Conservation (phyloP, 2,797 vertebrate genomes). For the Molossus alvarezi region DNA sequence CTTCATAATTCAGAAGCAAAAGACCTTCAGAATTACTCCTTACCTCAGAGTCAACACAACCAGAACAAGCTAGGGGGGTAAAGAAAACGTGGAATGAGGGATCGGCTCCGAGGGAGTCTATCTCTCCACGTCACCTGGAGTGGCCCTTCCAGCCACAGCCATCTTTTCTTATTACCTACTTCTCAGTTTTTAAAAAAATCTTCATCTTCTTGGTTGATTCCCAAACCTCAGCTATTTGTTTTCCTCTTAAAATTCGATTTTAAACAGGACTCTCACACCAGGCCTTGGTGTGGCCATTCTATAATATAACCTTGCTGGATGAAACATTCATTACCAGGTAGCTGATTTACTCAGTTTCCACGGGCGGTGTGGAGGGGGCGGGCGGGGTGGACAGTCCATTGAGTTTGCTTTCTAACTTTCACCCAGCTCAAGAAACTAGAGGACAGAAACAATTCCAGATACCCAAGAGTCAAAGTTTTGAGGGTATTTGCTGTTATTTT, state of each 20-base stretch:
- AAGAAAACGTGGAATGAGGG: not conserved
- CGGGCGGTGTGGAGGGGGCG: rapidly evolving
- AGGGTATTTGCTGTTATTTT: not conserved
- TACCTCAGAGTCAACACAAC: not conserved
- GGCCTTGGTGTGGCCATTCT: not conserved
- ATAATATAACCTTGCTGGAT: too few species aligned
- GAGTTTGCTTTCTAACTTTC: not conserved
- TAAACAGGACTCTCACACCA: not conserved
- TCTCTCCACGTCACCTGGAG: not conserved
- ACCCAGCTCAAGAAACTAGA: not conserved
- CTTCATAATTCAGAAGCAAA: not conserved
- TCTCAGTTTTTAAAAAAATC: not conserved
- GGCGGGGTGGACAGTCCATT: not conserved
- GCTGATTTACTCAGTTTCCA: not conserved
- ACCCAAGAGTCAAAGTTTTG: not conserved
- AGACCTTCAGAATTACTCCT: not conserved
- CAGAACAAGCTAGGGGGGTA: not conserved
- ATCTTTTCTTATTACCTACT: not conserved
- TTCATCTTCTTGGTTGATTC: not conserved
- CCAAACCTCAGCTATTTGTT: not conserved
- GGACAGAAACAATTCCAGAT: not conserved
- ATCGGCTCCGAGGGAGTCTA: not conserved
- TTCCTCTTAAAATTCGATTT: conserved; percentile 29
- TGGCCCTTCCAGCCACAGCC: not conserved
- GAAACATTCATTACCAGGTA: not conserved